Percentiles rank a stretch among this genome's conserved stretches.
Conservation (phyloP, 2,797 vertebrate genomes). For the Spinus olivaceus region DNA sequence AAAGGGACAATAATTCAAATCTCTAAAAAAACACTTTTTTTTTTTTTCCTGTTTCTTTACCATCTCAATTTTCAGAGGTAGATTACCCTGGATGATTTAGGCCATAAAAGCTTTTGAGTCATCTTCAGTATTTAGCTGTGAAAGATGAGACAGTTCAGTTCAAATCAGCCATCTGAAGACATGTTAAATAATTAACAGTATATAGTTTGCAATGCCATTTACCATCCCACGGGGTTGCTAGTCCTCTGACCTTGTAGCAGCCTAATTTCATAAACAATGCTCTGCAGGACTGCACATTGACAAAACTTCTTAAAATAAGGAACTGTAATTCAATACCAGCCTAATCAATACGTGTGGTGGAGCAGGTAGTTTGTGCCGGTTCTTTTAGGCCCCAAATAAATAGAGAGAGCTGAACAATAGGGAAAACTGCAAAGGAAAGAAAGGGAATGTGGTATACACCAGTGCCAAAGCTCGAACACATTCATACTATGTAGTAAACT, state of each 20-base stretch:
- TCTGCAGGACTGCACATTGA: background rate
- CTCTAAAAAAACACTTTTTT: background rate
- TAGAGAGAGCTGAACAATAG: background rate
- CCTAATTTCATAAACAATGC: background rate
- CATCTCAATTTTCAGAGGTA: background rate
- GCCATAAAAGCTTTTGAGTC: conserved; percentile 25
- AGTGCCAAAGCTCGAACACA: conserved; percentile 12
- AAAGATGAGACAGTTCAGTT: conserved; percentile 46
- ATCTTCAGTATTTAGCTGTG: conserved; percentile 43
- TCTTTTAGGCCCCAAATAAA: conserved; percentile 5
- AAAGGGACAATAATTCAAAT: background rate
- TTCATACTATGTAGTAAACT: conserved; percentile 23
- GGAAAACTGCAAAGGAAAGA: background rate
- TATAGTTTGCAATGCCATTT: conserved; percentile 40
- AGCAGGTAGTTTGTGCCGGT: background rate
- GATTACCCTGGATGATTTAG: conserved; percentile 12
- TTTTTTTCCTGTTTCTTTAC: background rate
- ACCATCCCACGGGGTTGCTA: background rate
- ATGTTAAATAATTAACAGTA: conserved; percentile 65
- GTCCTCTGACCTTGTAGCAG: conserved; percentile 37
- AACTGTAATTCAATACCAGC: conserved; percentile 15
- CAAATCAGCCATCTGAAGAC: conserved; percentile 27
- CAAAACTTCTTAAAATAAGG: conserved; percentile 32
- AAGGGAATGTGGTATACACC: background rate
- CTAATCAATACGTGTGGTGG: background rate